phyloP scores from a whole-genome alignment of 2,888 invertebrate species.

The Drosophila testacea region DNA sequence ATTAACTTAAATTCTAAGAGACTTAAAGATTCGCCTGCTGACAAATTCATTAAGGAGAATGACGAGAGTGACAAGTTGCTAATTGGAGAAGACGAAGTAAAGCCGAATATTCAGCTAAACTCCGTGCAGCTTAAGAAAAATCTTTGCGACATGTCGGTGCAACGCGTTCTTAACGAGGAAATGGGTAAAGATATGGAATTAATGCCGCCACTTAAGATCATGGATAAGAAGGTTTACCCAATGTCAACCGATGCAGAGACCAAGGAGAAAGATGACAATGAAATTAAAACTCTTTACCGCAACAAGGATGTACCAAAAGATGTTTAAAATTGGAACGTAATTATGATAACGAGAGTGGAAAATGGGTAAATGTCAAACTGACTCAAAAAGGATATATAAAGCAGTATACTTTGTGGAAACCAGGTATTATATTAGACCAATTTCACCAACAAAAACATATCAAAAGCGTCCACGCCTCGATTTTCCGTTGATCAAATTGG shows the following conservation, averaged over 20 bases:
- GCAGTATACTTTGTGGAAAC: constrained; percentile 79
- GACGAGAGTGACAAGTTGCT: constrained; percentile 3
- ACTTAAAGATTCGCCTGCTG: constrained; percentile 2
- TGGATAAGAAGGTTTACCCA: constrained; percentile 5
- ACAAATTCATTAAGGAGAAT: constrained; percentile 8
- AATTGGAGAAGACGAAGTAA: background rate
- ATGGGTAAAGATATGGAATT: background rate
- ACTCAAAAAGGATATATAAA: background rate
- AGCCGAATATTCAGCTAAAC: background rate
- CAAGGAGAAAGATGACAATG: background rate
- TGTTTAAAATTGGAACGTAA: background rate
- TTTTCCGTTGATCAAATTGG: constrained; percentile 80
- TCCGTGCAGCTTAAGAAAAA: too few species aligned
- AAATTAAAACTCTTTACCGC: background rate
- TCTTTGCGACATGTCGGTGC: too few species aligned
- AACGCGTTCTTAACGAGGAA: constrained; percentile 1
- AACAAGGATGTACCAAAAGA: too few species aligned
- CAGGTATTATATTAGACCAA: constrained; percentile 82
- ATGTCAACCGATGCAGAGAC: background rate
- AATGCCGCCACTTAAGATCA: constrained; percentile 14
- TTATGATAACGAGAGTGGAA: background rate
- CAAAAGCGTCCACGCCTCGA: constrained; percentile 67
- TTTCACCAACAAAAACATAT: constrained; percentile 32
- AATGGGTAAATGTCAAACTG: background rate
- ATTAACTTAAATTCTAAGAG: background rate